Evolutionary conservation across 2,888 invertebrate species (phyloP).

Genomic region (Hofmannophila pseudospretella): DNA sequence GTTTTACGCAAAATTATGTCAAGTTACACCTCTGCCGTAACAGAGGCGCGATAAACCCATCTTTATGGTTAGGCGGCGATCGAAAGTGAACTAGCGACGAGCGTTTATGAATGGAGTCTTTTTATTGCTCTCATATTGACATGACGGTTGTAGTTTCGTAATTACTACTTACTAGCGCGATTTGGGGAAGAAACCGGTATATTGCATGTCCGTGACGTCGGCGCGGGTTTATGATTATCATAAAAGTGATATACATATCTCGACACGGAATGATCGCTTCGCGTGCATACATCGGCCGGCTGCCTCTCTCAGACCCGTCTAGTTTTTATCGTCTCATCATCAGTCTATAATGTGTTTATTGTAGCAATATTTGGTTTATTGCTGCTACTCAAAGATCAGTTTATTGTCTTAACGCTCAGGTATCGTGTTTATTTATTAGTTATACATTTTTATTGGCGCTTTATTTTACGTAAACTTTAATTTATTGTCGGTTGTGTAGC

Average conservation of each 20-base stretch:
- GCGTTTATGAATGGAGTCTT: conserved; percentile 70
- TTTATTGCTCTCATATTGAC: conserved; percentile 73
- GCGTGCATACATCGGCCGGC: conserved; percentile 30
- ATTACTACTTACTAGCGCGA: conserved; percentile 64
- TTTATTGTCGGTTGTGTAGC: conserved; percentile 74
- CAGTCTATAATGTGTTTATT: conserved; percentile 74
- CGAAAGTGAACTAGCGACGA: conserved; percentile 63
- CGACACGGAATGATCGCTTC: conserved; percentile 16
- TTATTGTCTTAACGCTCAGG: conserved; percentile 75
- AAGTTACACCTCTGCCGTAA: conserved; percentile 74
- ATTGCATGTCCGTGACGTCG: conserved; percentile 62
- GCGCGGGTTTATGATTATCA: conserved; percentile 65
- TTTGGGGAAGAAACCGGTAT: conserved; percentile 67
- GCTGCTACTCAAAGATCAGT: conserved; percentile 69
- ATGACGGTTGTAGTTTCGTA: conserved; percentile 62
- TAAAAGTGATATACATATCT: conserved; percentile 68
- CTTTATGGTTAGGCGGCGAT: conserved; percentile 70
- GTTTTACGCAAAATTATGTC: conserved; percentile 77
- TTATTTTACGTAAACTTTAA: conserved; percentile 77
- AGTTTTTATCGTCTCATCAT: conserved; percentile 69
- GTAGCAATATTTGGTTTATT: conserved; percentile 76
- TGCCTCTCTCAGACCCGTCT: conserved; percentile 28
- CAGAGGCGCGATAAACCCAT: conserved; percentile 72
- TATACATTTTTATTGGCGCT: conserved; percentile 77
- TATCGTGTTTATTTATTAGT: conserved; percentile 78